phyloP scores from a whole-genome alignment of 2,797 vertebrate genomes.

The Onychomys leucogaster region DNA sequence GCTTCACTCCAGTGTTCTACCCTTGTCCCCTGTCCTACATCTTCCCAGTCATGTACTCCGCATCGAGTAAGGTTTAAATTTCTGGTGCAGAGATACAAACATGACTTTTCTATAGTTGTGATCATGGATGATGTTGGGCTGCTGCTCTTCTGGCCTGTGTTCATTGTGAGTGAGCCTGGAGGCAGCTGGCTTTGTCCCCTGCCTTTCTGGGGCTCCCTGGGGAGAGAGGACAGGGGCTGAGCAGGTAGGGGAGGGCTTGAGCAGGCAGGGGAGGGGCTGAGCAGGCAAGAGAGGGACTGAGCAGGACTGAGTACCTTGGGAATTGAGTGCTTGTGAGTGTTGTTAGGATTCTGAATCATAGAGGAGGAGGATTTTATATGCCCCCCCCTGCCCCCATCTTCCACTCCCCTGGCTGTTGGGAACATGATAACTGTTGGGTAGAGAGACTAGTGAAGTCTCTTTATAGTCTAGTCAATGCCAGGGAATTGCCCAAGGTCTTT shows the following conservation, averaged over 20 bases:
- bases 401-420: not conserved
- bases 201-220: not conserved
- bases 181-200: not conserved
- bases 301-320: not conserved
- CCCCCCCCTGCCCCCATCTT: not conserved
- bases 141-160: not conserved
- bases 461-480: not conserved
- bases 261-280: not conserved
- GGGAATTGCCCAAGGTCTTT: not conserved
- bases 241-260: not conserved
- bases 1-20: not conserved
- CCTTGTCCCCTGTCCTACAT: not conserved
- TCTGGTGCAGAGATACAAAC: constrained; percentile 10
- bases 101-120: not conserved
- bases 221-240: not conserved
- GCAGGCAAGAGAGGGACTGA: not conserved
- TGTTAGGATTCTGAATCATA: not conserved
- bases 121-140: not conserved
- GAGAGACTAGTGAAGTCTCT: not conserved
- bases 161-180: not conserved
- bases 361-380: not conserved
- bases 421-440: not conserved
- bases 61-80: not conserved
- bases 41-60: not conserved
- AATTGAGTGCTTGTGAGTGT: not conserved